phyloP scores from a whole-genome alignment of 2,888 invertebrate species.

The Sepioteuthis lessoniana region DNA sequence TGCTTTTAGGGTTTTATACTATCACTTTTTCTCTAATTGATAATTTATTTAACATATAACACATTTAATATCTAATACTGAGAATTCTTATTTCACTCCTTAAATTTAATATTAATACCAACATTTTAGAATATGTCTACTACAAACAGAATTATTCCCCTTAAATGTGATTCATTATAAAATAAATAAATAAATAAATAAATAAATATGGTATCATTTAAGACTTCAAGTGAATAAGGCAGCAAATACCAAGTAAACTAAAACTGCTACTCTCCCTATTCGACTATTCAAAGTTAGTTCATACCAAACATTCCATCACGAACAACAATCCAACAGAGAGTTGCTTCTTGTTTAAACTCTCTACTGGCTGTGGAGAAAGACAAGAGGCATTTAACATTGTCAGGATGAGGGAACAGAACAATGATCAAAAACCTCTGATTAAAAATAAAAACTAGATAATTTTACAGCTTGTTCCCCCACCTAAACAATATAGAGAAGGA shows the following conservation, averaged over 20 bases:
- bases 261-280: neutral
- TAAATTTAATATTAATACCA: too few relatives aligned
- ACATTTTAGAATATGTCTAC: too few relatives aligned
- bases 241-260: constrained; percentile 6
- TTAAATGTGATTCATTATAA: too few relatives aligned
- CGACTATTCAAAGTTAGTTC: neutral
- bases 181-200: too few relatives aligned
- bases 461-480: neutral
- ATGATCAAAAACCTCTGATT: neutral
- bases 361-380: neutral
- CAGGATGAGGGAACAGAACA: neutral
- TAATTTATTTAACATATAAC: too few relatives aligned
- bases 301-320: neutral
- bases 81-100: too few relatives aligned
- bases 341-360: neutral
- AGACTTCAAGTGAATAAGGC: neutral
- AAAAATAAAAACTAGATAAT: neutral
- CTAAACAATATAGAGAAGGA: neutral
- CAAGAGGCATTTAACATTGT: neutral
- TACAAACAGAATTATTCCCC: too few relatives aligned
- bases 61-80: too few relatives aligned
- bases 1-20: too few relatives aligned
- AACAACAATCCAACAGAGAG: neutral
- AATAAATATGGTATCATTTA: too few relatives aligned
- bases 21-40: too few relatives aligned